Evolutionary conservation across 1,140 invertebrate genomes (phyloP).

Genomic region (Asobara japonica): DNA sequence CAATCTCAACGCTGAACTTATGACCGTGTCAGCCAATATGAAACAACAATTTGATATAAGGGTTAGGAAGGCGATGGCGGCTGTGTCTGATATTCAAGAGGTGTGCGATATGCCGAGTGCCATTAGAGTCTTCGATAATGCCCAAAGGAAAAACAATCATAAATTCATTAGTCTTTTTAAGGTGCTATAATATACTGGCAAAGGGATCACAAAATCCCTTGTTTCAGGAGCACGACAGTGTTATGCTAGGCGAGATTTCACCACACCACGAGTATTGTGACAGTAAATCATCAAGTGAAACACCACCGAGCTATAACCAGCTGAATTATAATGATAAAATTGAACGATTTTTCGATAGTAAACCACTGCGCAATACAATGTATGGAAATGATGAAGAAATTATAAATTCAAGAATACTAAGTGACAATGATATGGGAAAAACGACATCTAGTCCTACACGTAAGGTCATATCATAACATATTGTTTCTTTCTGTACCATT

Average conservation of each 20-base stretch:
- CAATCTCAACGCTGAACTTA: no score
- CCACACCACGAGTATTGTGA: slow-evolving; percentile 84
- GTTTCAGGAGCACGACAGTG: slow-evolving; percentile 80
- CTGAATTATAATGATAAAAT: slow-evolving; percentile 89
- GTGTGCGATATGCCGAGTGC: no score
- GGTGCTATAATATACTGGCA: slow-evolving; percentile 57
- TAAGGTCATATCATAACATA: slow-evolving; percentile 22
- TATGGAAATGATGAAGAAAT: slow-evolving; percentile 57
- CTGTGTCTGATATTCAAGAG: no score
- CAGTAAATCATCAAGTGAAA: slow-evolving; percentile 84
- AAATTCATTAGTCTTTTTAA: slow-evolving; percentile 39
- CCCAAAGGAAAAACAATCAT: background rate
- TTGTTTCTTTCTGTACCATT: background rate
- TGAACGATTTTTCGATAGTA: slow-evolving; percentile 85
- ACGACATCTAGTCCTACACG: slow-evolving; percentile 39
- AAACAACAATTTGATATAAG: no score
- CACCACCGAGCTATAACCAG: slow-evolving; percentile 85
- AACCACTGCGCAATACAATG: slow-evolving; percentile 73
- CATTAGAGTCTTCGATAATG: background rate
- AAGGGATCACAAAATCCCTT: slow-evolving; percentile 64
- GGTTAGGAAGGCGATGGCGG: no score
- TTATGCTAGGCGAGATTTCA: slow-evolving; percentile 86
- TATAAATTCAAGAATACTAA: slow-evolving; percentile 45
- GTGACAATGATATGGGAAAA: slow-evolving; percentile 48
- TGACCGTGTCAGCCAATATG: no score